These are phyloP conservation scores for Cyphomyrus discorhynchus DNA, from an alignment of 2,113 vertebrate genomes.

Conservation along the genomic window DNA sequence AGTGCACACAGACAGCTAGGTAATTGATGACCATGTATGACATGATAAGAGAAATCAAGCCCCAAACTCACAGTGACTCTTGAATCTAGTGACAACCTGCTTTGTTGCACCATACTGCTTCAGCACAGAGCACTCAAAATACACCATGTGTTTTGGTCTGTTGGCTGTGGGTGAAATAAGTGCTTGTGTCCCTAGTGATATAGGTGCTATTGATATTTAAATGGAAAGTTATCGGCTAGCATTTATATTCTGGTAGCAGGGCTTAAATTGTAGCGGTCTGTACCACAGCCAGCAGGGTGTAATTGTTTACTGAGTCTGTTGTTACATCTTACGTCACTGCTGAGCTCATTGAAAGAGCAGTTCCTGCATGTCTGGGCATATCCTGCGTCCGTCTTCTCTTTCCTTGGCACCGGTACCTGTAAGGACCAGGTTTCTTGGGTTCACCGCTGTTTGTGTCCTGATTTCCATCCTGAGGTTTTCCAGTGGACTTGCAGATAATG, in stretches of 20 bases:
- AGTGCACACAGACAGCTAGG: background rate
- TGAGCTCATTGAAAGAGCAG: background rate
- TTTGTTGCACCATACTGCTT: background rate
- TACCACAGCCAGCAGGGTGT: background rate
- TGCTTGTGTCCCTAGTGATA: background rate
- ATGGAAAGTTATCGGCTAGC: background rate
- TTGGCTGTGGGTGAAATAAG: background rate
- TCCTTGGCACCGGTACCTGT: background rate
- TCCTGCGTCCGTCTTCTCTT: background rate
- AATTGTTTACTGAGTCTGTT: background rate
- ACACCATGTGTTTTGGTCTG: background rate
- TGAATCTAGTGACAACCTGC: background rate
- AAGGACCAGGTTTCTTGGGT: background rate
- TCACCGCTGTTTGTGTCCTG: background rate
- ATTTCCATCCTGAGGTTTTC: background rate
- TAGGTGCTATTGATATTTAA: background rate
- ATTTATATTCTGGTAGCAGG: background rate
- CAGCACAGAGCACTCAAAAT: background rate
- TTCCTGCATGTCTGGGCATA: conserved; percentile 9
- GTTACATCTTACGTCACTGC: background rate
- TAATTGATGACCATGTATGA: background rate
- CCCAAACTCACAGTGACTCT: background rate
- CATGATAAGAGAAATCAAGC: background rate
- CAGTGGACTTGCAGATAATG: background rate
- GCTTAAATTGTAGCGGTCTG: background rate